Conservation (phyloP, 1,140 invertebrate species). For the Aphis craccivora region DNA sequence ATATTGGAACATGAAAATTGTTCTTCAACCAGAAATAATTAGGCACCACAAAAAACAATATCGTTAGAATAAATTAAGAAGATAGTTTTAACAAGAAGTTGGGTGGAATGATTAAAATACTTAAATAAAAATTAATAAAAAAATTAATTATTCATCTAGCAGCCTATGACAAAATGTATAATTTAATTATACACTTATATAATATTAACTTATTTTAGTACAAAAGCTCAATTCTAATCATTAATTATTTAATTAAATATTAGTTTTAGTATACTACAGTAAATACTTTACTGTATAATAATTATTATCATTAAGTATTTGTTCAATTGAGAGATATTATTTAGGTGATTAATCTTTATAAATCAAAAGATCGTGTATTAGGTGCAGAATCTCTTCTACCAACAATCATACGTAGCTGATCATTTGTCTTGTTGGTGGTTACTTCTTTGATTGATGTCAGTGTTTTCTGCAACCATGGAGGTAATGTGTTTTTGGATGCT, state of each 20-base stretch:
- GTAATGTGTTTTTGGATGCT: conserved; percentile 77
- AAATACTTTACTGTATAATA: background rate
- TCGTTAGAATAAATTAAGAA: background rate
- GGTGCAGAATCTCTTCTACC: conserved; percentile 39
- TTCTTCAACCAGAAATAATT: background rate
- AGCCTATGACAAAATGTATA: background rate
- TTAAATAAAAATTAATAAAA: background rate
- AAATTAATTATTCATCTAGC: background rate
- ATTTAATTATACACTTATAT: background rate
- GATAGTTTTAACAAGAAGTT: background rate
- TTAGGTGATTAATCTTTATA: background rate
- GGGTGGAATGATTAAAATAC: background rate
- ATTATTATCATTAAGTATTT: conserved; percentile 36
- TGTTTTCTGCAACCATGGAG: conserved; percentile 91
- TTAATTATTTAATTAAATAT: background rate
- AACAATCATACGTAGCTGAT: conserved; percentile 53
- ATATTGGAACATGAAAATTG: background rate
- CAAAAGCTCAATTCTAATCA: conserved; percentile 42
- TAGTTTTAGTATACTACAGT: conserved; percentile 24
- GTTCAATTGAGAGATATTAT: background rate
- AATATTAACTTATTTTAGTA: conserved; percentile 28
- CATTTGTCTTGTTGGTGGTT: conserved; percentile 62
- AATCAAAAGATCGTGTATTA: conserved; percentile 35
- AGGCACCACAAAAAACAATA: background rate
- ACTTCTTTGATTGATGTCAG: conserved; percentile 77